Base-by-base conservation (phyloP, 2,113 vertebrate species). In the Myotis lucifugus region DNA sequence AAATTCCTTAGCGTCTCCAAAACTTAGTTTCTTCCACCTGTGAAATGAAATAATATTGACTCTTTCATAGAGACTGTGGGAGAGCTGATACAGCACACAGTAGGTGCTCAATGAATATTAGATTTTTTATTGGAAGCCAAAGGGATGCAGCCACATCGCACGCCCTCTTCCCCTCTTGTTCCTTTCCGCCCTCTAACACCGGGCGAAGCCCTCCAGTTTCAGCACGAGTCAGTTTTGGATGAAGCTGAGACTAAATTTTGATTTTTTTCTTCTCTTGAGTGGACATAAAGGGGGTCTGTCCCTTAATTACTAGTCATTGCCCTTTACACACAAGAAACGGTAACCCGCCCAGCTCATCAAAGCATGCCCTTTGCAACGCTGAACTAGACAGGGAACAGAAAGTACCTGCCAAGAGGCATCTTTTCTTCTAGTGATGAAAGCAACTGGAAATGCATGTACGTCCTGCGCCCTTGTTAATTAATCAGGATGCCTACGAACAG, bases 401-500 rank as follows among this genome's bases (percentile, higher is more conserved):
- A 95, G 85, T 94, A 97, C 97, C 98, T 97, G 97, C 97, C 96
- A 97, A 95, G 17, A 56, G 46, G 83, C 90, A 82, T 95, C 97
- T 95, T 96, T 97, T 95, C 94, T 97, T 88, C 76, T 84, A 88
- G 79, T 98, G 98, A 98, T 98, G 97, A 98, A 98, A 98, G 96
- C 88, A 98, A 97, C 97, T 97, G 96, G 97, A 97, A 98, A 97
- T 92, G 96, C 96, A 94, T 88, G 94, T 96, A 98, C 98, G 97
- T 97, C 97, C 95, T 96, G 95, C 9, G 95, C 97, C 96, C 96
- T 97, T 97, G 97, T 98, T 98, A 98, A 98, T 98, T 98, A 98
- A 98, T 98, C 98, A 98, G 96, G 92, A 98, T 98, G 98, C 77
- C 18, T 96, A 98, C 98, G 98, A 98, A 98, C 98, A 98, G 96